Evolutionary conservation across 53 echinoderm and acorn worm species (phyloP), one percentile per base, ranked within the genome.

Genomic region (Hippasteria phrygiana): DNA sequence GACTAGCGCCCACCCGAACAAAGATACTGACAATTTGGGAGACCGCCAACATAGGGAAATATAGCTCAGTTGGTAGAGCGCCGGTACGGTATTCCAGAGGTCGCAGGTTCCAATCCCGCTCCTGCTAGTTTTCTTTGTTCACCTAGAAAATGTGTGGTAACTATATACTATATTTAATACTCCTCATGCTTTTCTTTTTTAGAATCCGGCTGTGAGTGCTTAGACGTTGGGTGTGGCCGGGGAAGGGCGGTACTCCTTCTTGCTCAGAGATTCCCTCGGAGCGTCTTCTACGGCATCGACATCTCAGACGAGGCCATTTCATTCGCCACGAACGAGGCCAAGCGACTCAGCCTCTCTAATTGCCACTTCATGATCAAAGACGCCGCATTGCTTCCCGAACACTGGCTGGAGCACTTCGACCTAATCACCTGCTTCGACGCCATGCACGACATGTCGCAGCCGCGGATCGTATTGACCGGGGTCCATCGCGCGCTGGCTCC

Each of bases 141-240:
- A n/a, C n/a, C n/a, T n/a, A n/a, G n/a, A n/a, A n/a, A n/a, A n/a
- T n/a, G n/a, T n/a, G n/a, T n/a, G n/a, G n/a, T n/a, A n/a, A n/a
- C n/a, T n/a, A n/a, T n/a, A n/a, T 8, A 26, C 29, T 24, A 45
- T 47, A 51, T 32, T 0, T 27, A 1, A 1, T n/a, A 39, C 39
- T n/a, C 24, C 22, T 24, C 38, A 24, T 78, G 18, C 54, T 31
- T 45, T 39, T 64, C 2, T 13, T 71, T 75, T 85, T 17, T 83
- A 99, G 99, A 99, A 73, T 41, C 88, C 20, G 94, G 94, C 0
- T 90, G 91, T 8, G 91, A 91, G 14, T 94, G 93, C 54, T 74
- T 95, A 43, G 99, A 99, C 37, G 78, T 99, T 13, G 99, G 99
- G 5, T 99, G 99, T 88, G 99, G 99, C 2, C 89, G 94, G 22